Evolutionary conservation across 2,113 vertebrate genomes (phyloP).

Genomic region (Corythornis vintsioides): DNA sequence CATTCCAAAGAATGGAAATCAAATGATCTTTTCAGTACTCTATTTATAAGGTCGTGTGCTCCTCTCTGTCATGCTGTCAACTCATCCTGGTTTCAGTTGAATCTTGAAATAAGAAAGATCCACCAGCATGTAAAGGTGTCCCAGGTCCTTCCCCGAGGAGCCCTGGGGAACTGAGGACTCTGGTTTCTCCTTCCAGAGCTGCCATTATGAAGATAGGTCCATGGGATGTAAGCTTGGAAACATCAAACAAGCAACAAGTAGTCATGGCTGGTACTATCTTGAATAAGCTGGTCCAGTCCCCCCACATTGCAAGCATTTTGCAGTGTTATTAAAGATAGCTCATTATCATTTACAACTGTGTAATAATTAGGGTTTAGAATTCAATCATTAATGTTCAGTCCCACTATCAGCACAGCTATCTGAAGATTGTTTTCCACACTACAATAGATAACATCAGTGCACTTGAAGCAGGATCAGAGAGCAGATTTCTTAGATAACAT

Average conservation of each 20-base stretch:
- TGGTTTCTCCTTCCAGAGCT: not conserved
- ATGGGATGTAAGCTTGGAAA: not conserved
- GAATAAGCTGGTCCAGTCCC: not conserved
- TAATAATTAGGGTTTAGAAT: not conserved
- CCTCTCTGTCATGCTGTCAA: conserved; percentile 11
- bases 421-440: not conserved
- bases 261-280: not conserved
- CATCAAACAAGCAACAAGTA: not conserved
- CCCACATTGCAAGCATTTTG: not conserved
- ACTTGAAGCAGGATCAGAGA: not conserved
- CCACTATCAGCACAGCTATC: not conserved
- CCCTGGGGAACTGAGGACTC: not conserved
- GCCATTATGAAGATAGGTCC: not conserved
- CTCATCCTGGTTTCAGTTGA: conserved; percentile 18
- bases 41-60: conserved; percentile 20
- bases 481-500: not conserved
- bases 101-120: conserved; percentile 1
- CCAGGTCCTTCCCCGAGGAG: not conserved
- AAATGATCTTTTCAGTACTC: conserved; percentile 43
- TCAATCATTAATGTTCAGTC: not conserved
- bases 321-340: not conserved
- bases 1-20: conserved; percentile 50
- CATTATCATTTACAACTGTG: not conserved
- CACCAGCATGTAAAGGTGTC: not conserved
- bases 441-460: not conserved